Base-by-base conservation (phyloP, 2,113 vertebrate genomes). In the Tachysurus fulvidraco region DNA sequence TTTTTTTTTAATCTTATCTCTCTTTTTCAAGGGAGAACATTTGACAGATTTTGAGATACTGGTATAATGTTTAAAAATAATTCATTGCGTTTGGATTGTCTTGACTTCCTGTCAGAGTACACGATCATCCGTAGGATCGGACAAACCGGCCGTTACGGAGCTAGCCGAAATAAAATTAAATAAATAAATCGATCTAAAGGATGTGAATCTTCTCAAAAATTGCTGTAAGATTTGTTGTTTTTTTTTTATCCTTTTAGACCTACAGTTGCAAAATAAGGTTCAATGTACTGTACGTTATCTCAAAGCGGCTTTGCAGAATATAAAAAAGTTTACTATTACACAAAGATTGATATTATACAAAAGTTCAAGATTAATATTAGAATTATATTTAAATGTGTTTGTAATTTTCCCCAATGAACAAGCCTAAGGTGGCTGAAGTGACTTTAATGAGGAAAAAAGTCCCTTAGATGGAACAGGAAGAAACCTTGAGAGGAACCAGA, bases 181-280 rank as follows among this genome's bases (percentile, higher is more conserved):
- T 50, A 81, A 55, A 71, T 50, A 50, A 67, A 30, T 64, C 36
- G 14, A 83, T 60, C 74, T 59, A 54, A 85, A 69, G 83, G 79
- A 57, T 86, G 71, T 28, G n/a, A 57, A 44, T 88, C n/a, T 83
- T 80, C 46, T 36, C 41, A 65, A 65, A 73, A 74, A 80, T 41
- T 25, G 52, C 50, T 25, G 57, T 83, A 76, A 86, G 57, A 88
- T 65, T 23, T 50, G 8, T 50, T 7, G 8, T 50, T 50, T 50
- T 50, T 50, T n/a, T 46, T 46, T 50, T 50, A 50, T 50, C 46
- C 46, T 50, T 50, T 50, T 50, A 50, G 46, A 50, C 2, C 46
- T 50, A 50, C 8, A 50, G 46, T 7, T 50, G 46, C 46, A 50
- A 50, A 50, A 50, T 9, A 50, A 50, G 8, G 46, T 50, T 5